Base-by-base conservation (phyloP, 2,888 invertebrate genomes). In the Psylliodes chrysocephalus region DNA sequence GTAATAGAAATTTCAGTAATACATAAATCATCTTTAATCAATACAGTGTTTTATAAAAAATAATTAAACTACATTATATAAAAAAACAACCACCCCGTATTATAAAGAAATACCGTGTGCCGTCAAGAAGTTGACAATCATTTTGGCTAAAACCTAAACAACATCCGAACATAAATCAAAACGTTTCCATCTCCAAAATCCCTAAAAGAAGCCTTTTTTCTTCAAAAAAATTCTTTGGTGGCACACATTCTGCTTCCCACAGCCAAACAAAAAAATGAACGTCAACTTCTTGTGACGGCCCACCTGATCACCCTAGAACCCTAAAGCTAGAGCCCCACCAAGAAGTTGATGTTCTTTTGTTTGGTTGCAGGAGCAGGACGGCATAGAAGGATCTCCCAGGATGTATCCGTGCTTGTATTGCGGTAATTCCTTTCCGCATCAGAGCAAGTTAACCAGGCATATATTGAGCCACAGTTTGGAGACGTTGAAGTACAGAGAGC, bases 111-210 rank as follows among this genome's bases (percentile, higher is more conserved):
- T 63, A 15, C 33, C 61, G 68, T 72, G 73, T 86, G 88, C 88
- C 89, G 89, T 92, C 91, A 92, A 93, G 93, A 93, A 94, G 93
- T 93, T 93, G 93, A 93, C 93, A 92, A 91, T 92, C 92, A 92
- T 93, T 93, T 91, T 88, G 90, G 91, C 91, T 90, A 60, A n/a
- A n/a, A 19, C 15, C 49, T 47, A 28, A 38, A 54, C 18, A 22
- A n/a, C n/a, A 44, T 17, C 47, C 30, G 55, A 54, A 47, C 30
- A n/a, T n/a, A n/a, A n/a, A n/a, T n/a, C n/a, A 22, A 14, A 35
- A 35, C 51, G 42, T 25, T 52, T 56, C 44, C 35, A 57, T 12
- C 56, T 46, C 56, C 49, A 59, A 7, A 28, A 1, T 22, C 33
- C 14, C 46, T 56, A 12, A 46, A 47, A 38, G 22, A 51, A 60